Evolutionary conservation across 1,140 invertebrate species (phyloP).

Genomic region (Telenomus remus): DNA sequence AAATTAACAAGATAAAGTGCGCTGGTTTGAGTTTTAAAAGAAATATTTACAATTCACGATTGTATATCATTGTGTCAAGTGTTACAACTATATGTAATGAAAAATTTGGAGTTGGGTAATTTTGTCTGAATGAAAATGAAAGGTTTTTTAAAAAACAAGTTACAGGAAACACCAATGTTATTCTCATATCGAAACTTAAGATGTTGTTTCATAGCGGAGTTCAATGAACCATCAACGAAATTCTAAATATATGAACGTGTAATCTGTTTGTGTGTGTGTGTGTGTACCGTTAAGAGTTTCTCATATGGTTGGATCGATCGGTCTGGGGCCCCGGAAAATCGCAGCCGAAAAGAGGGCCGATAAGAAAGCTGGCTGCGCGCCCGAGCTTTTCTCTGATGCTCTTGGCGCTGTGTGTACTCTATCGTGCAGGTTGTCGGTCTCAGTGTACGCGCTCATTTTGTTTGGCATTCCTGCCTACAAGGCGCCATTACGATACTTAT

Average conservation of each 20-base stretch:
- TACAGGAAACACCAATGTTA: neutral
- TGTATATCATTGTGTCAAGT: too few species aligned
- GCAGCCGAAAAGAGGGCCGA: constrained; percentile 36
- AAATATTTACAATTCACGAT: too few species aligned
- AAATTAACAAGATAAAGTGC: too few species aligned
- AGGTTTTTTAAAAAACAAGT: too few species aligned
- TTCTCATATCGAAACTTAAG: constrained; percentile 3
- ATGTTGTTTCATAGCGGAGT: constrained; percentile 16
- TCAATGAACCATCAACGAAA: constrained; percentile 44
- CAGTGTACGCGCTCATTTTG: constrained; percentile 15
- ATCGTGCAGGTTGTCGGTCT: too few species aligned
- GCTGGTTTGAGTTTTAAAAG: too few species aligned
- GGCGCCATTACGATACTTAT: constrained; percentile 49
- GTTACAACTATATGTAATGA: too few species aligned
- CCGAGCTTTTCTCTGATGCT: constrained; percentile 33
- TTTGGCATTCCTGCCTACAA: constrained; percentile 37
- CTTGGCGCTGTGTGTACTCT: constrained; percentile 3
- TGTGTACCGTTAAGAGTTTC: constrained; percentile 31
- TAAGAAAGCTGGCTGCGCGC: constrained; percentile 57
- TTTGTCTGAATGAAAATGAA: too few species aligned
- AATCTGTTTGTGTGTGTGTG: constrained; percentile 5
- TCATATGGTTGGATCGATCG: constrained; percentile 16
- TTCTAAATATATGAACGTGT: constrained; percentile 45
- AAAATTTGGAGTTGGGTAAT: too few species aligned
- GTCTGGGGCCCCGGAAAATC: constrained; percentile 19